These are phyloP conservation scores for Podarcis lilfordi DNA, from an alignment of 2,797 vertebrate species.

Conservation along the genomic window DNA sequence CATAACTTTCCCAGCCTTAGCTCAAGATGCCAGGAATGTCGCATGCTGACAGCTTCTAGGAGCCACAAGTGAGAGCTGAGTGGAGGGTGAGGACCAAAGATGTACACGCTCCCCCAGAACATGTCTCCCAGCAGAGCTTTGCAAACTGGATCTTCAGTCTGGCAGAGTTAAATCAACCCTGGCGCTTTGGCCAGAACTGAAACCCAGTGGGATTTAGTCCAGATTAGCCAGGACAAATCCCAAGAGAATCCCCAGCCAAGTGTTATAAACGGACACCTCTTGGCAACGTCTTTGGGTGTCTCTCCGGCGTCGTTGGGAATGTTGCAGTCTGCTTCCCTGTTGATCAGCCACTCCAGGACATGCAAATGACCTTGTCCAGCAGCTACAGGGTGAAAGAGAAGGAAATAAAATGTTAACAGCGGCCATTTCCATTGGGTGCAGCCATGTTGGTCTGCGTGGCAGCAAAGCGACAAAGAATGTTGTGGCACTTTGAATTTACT, in stretches of 20 bases:
- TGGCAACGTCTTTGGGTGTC: slow-evolving; percentile 80
- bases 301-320: slow-evolving; percentile 79
- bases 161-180: background rate
- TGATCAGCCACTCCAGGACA: slow-evolving; percentile 82
- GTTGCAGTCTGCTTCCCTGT: slow-evolving; percentile 79
- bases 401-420: background rate
- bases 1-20: too few species aligned
- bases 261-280: slow-evolving; percentile 72
- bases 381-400: slow-evolving; percentile 68
- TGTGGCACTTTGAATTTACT: background rate
- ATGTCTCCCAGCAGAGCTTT: too few species aligned
- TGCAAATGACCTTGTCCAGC: slow-evolving; percentile 79
- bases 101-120: too few species aligned
- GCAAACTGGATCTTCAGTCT: background rate
- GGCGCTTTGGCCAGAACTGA: background rate
- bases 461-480: too few species aligned
- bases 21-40: background rate
- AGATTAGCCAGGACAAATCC: too few species aligned
- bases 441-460: too few species aligned
- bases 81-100: too few species aligned
- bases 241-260: background rate
- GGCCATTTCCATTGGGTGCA: too few species aligned
- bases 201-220: background rate
- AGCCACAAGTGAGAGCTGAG: too few species aligned
- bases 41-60: too few species aligned